These are phyloP conservation scores for Dipodomys merriami DNA, from an alignment of 2,113 vertebrate species.

Conservation along the genomic window DNA sequence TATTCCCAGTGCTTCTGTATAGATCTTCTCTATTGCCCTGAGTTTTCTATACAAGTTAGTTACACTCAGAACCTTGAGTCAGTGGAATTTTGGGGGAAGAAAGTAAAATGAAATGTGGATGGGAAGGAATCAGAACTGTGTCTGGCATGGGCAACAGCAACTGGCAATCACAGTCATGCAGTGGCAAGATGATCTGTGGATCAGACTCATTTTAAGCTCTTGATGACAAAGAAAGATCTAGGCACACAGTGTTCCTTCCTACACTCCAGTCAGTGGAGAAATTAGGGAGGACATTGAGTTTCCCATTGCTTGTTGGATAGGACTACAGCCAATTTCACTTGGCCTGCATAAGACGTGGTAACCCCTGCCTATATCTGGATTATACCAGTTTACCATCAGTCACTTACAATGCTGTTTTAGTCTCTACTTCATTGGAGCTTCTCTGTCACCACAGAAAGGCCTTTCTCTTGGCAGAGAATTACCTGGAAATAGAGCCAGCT, in stretches of 20 bases:
- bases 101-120: neutral
- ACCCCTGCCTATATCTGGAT: neutral
- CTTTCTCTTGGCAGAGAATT: conserved; percentile 47
- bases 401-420: neutral
- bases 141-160: too few relatives aligned
- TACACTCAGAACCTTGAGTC: neutral
- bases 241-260: neutral
- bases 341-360: neutral
- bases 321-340: neutral
- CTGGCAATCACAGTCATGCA: neutral
- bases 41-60: neutral
- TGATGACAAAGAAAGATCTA: neutral
- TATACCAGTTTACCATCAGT: neutral
- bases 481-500: neutral
- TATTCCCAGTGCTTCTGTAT: neutral
- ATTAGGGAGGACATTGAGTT: neutral
- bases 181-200: neutral
- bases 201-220: neutral
- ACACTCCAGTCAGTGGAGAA: neutral
- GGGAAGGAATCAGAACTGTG: fast-evolving
- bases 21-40: neutral
- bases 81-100: neutral
- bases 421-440: neutral
- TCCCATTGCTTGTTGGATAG: neutral
- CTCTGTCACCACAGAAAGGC: conserved; percentile 37